phyloP scores from a whole-genome alignment of 2,888 invertebrate genomes.

The Schizotus pectinicornis region DNA sequence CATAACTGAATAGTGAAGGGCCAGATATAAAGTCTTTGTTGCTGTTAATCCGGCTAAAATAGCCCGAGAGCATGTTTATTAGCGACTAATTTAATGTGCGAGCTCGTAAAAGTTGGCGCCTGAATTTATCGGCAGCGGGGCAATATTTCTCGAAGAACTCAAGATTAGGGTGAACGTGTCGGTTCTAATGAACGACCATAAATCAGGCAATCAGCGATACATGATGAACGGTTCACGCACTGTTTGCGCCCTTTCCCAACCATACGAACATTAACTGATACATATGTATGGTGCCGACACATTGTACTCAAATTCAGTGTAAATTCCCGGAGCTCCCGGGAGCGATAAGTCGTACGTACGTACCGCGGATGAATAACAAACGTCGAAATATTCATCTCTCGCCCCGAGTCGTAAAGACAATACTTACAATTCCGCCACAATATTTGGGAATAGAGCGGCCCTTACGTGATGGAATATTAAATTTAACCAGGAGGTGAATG shows the following conservation, averaged over 20 bases:
- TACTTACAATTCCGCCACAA: slow-evolving; percentile 5
- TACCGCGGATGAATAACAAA: slow-evolving; percentile 17
- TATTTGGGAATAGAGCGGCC: slow-evolving; percentile 13
- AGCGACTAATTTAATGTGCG: no score
- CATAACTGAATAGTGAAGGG: no score
- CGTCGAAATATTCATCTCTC: slow-evolving; percentile 11
- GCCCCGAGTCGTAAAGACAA: slow-evolving; percentile 10
- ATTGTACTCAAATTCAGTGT: slow-evolving; percentile 20
- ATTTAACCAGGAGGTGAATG: slow-evolving; percentile 13
- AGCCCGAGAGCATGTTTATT: no score
- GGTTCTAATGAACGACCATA: background rate
- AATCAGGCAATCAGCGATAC: slow-evolving; percentile 4
- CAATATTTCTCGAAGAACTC: no score
- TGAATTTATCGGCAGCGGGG: no score
- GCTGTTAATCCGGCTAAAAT: no score
- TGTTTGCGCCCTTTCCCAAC: slow-evolving; percentile 7
- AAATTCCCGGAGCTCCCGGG: slow-evolving; percentile 18
- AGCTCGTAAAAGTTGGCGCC: no score
- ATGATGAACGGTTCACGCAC: slow-evolving; percentile 10
- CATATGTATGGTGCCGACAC: slow-evolving; percentile 22
- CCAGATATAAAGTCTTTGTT: no score
- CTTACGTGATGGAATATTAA: slow-evolving; percentile 24
- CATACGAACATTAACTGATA: slow-evolving; percentile 20
- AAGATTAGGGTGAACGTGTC: no score
- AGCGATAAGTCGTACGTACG: slow-evolving; percentile 17